Conservation (phyloP, 2,113 vertebrate genomes). For the Peucedramus taeniatus region DNA sequence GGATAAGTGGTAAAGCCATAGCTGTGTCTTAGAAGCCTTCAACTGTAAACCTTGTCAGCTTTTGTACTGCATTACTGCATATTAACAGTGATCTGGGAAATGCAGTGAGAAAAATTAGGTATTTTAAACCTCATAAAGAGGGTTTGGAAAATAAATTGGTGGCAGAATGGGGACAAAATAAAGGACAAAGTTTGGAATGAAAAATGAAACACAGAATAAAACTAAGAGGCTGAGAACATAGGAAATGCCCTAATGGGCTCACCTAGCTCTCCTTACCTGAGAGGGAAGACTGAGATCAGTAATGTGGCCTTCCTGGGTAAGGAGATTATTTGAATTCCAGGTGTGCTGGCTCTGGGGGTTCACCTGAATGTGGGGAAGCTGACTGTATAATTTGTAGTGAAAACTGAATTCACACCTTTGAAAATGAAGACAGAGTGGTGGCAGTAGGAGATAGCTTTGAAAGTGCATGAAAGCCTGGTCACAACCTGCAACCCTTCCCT, state of each 20-base stretch:
- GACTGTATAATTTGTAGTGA: background rate
- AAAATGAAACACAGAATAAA: background rate
- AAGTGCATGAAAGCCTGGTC: background rate
- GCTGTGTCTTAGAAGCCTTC: background rate
- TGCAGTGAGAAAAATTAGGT: background rate
- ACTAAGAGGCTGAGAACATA: background rate
- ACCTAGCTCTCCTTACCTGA: background rate
- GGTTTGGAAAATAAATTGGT: background rate
- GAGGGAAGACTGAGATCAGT: background rate
- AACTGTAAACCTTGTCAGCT: background rate
- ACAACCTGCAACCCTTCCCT: background rate
- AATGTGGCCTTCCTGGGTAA: background rate
- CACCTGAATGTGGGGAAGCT: background rate
- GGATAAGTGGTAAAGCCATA: background rate
- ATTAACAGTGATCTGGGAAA: background rate
- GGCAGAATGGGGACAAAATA: constrained; percentile 27
- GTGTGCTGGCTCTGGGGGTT: background rate
- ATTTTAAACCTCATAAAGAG: background rate
- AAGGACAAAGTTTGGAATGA: background rate
- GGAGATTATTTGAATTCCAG: background rate
- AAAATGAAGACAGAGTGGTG: background rate
- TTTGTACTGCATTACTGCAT: background rate
- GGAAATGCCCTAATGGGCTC: background rate
- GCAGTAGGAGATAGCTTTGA: background rate
- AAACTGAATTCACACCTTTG: background rate